Evolutionary conservation across 1,140 invertebrate genomes (phyloP).

Genomic region (Tetragonula clypearis): DNA sequence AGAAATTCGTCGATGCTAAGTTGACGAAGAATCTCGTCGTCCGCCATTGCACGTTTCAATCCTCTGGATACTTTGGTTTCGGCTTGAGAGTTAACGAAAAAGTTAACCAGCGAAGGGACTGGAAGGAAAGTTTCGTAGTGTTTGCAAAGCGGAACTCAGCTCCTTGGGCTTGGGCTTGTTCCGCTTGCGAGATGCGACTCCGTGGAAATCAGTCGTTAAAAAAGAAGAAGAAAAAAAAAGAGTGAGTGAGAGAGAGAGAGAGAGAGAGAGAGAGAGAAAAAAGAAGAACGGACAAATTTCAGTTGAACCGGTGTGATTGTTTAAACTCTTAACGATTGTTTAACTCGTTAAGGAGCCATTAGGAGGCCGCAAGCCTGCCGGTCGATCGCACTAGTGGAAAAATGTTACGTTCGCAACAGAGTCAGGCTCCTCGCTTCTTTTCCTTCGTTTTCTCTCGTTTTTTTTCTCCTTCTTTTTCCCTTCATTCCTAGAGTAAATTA

Average conservation of each 20-base stretch:
- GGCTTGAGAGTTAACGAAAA: slow-evolving; percentile 46
- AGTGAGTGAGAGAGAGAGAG: not conserved
- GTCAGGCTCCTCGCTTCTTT: not conserved
- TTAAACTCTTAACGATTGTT: slow-evolving; percentile 80
- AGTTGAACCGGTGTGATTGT: slow-evolving; percentile 65
- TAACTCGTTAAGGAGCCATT: slow-evolving; percentile 80
- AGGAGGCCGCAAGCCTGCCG: slow-evolving; percentile 59
- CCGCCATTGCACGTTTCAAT: slow-evolving; percentile 23
- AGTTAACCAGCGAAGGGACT: slow-evolving; percentile 20
- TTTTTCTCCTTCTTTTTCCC: slow-evolving; percentile 31
- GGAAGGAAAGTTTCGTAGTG: slow-evolving; percentile 50
- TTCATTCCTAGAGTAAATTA: slow-evolving; percentile 58
- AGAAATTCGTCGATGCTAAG: slow-evolving; percentile 50
- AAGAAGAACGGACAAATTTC: slow-evolving; percentile 10
- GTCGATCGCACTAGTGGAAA: slow-evolving; percentile 59
- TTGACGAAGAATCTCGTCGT: slow-evolving; percentile 49
- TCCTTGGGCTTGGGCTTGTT: slow-evolving; percentile 1
- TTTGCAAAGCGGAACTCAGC: slow-evolving; percentile 3
- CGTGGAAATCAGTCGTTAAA: slow-evolving; percentile 46
- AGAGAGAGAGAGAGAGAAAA: too few relatives aligned
- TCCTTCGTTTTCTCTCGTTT: slow-evolving; percentile 14
- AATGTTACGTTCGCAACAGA: slow-evolving; percentile 56
- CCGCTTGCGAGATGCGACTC: slow-evolving; percentile 7
- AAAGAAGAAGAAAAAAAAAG: not conserved
- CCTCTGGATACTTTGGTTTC: slow-evolving; percentile 54